These are phyloP conservation scores for rabbit (Oryctolagus cuniculus) DNA, from an alignment of 2,113 vertebrate species.

Conservation along the genomic window DNA sequence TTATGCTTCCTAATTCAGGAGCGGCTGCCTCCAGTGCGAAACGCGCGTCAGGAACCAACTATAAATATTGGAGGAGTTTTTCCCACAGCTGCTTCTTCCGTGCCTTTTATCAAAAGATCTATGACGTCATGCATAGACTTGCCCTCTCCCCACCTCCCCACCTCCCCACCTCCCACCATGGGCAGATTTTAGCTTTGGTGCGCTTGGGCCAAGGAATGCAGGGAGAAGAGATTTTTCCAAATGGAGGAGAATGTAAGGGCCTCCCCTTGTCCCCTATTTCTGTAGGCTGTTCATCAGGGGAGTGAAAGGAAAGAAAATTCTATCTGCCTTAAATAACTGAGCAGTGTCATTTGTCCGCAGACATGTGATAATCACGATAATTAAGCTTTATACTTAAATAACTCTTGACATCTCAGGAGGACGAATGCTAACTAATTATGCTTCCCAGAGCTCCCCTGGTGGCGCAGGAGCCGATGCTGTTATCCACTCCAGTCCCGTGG, in stretches of 20 bases:
- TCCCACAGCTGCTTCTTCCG: slow-evolving; percentile 50
- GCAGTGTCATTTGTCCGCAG: slow-evolving; percentile 15
- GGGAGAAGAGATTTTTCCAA: slow-evolving; percentile 9
- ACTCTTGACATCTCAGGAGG: slow-evolving; percentile 71
- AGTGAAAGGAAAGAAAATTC: not conserved
- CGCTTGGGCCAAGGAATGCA: not conserved
- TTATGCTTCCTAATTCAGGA: slow-evolving; percentile 69
- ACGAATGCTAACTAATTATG: slow-evolving; percentile 72
- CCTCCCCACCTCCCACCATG: not conserved
- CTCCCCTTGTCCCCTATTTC: fast-evolving
- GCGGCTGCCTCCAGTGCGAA: slow-evolving; percentile 66
- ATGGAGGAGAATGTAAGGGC: not conserved
- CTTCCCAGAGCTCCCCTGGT: slow-evolving; percentile 50
- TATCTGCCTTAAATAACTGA: slow-evolving; percentile 57
- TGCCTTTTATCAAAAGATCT: slow-evolving; percentile 53
- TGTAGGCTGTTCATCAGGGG: not conserved
- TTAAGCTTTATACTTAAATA: slow-evolving; percentile 80
- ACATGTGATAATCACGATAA: slow-evolving; percentile 63
- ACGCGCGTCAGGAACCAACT: slow-evolving; percentile 64
- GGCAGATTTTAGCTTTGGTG: slow-evolving; percentile 30
- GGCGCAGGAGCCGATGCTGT: slow-evolving; percentile 52
- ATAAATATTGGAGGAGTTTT: slow-evolving; percentile 77
- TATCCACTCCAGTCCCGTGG: slow-evolving; percentile 9
- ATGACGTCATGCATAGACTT: slow-evolving; percentile 5
- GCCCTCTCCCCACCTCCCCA: no score